These are phyloP conservation scores for Apoda limacodes DNA, from an alignment of 2,888 invertebrate genomes.

Conservation along the genomic window DNA sequence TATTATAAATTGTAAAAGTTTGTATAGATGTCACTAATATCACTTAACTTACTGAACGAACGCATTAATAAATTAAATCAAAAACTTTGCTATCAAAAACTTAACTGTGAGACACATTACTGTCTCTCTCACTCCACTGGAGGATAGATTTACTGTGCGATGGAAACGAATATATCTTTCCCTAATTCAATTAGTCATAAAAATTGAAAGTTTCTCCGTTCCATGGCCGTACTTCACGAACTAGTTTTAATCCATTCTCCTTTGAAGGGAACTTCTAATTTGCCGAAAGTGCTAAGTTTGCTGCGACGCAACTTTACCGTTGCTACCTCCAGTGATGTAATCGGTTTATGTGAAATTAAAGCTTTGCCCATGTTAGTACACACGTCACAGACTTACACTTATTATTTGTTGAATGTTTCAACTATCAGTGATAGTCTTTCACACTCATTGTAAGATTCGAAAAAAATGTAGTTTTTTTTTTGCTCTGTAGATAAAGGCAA, in stretches of 20 bases:
- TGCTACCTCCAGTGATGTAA: slow-evolving; percentile 46
- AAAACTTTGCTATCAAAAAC: slow-evolving; percentile 40
- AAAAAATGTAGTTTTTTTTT: too few relatives aligned
- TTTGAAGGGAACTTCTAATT: slow-evolving; percentile 64
- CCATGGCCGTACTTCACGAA: slow-evolving; percentile 50
- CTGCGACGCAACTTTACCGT: slow-evolving; percentile 44
- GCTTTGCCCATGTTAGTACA: too few relatives aligned
- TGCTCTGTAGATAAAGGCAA: too few relatives aligned
- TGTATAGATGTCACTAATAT: slow-evolving; percentile 26
- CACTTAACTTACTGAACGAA: slow-evolving; percentile 30
- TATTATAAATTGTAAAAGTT: slow-evolving; percentile 24
- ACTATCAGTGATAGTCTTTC: too few relatives aligned
- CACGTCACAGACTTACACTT: too few relatives aligned
- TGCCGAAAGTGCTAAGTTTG: slow-evolving; percentile 66
- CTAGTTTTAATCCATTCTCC: slow-evolving; percentile 67
- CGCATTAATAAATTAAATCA: slow-evolving; percentile 37
- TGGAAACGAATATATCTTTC: slow-evolving; percentile 50
- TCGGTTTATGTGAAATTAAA: slow-evolving; percentile 40
- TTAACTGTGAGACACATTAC: slow-evolving; percentile 26
- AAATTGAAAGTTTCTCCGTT: slow-evolving; percentile 62
- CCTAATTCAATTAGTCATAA: slow-evolving; percentile 67
- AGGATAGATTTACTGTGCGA: slow-evolving; percentile 35
- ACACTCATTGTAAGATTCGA: too few relatives aligned
- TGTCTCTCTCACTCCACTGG: slow-evolving; percentile 32
- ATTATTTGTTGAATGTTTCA: too few relatives aligned